A percentile compares a stretch with the other conserved stretches of the same genome.
Evolutionary conservation across 2,888 invertebrate genomes (phyloP).

Genomic region (Adelognathus sp.): DNA sequence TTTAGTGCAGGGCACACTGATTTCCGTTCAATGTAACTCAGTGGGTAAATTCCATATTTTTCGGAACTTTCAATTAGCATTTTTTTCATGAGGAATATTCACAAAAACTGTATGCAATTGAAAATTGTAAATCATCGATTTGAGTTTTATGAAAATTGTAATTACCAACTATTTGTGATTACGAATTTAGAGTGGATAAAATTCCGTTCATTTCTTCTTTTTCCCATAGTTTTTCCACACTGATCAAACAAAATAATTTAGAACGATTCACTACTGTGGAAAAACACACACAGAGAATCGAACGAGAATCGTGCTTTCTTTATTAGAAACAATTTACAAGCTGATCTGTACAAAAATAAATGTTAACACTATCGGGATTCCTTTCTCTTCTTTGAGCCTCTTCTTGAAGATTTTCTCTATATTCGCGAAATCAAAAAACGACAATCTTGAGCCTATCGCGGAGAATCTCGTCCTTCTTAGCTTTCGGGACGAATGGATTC

Average conservation of each 20-base stretch:
- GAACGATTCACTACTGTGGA: neutral
- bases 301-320: neutral
- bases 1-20: too few relatives aligned
- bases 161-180: neutral
- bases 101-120: too few relatives aligned
- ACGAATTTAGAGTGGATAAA: neutral
- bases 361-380: neutral
- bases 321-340: conserved; percentile 43
- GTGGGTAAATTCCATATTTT: too few relatives aligned
- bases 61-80: too few relatives aligned
- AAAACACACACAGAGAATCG: neutral
- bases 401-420: neutral
- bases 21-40: too few relatives aligned
- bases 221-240: too few relatives aligned
- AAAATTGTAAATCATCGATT: neutral
- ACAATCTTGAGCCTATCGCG: conserved; percentile 73
- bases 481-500: conserved; percentile 91
- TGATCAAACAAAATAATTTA: too few relatives aligned
- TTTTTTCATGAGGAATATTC: too few relatives aligned
- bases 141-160: too few relatives aligned
- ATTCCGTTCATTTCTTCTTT: neutral
- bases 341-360: conserved; percentile 19
- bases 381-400: conserved; percentile 1
- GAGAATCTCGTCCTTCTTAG: conserved; percentile 83
- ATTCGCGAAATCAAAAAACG: conserved; percentile 63